phyloP scores from a whole-genome alignment of 37 sponge, comb jelly and placozoan genomes.

The Amphimedon queenslandica region DNA sequence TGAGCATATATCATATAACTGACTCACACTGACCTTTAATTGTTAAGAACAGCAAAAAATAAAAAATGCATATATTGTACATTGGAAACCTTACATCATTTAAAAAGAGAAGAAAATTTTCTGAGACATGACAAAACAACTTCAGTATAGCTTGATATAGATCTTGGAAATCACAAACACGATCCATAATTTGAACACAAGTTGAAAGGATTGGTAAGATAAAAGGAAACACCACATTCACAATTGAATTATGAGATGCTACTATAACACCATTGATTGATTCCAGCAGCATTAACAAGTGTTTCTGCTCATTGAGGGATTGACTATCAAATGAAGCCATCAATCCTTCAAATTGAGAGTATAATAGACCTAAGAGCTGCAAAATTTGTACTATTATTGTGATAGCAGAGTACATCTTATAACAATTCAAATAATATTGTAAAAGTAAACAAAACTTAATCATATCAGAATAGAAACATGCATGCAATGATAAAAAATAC shows the following conservation, averaged over 20 bases:
- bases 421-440: neutral
- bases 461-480: neutral
- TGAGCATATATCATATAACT: constrained; percentile 55
- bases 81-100: constrained; percentile 25
- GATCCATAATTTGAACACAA: constrained; percentile 31
- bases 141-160: constrained; percentile 36
- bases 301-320: too few relatives aligned
- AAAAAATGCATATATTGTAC: neutral
- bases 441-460: too few relatives aligned
- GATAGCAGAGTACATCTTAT: neutral
- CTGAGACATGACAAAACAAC: constrained; percentile 46
- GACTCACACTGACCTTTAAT: neutral
- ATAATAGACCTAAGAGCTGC: constrained; percentile 31
- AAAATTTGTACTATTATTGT: constrained; percentile 17
- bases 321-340: too few relatives aligned
- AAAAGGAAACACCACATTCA: constrained; percentile 18
- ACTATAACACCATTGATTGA: constrained; percentile 38
- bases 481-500: neutral
- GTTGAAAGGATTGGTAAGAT: constrained; percentile 31
- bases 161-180: constrained; percentile 19
- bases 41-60: neutral
- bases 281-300: constrained; percentile 49
- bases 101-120: constrained; percentile 37
- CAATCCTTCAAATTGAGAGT: too few relatives aligned
- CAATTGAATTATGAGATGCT: neutral